A percentile compares a stretch with the other conserved stretches of the same genome.
Evolutionary conservation across 2,888 invertebrate genomes (phyloP).

Genomic region (Luperina testacea): DNA sequence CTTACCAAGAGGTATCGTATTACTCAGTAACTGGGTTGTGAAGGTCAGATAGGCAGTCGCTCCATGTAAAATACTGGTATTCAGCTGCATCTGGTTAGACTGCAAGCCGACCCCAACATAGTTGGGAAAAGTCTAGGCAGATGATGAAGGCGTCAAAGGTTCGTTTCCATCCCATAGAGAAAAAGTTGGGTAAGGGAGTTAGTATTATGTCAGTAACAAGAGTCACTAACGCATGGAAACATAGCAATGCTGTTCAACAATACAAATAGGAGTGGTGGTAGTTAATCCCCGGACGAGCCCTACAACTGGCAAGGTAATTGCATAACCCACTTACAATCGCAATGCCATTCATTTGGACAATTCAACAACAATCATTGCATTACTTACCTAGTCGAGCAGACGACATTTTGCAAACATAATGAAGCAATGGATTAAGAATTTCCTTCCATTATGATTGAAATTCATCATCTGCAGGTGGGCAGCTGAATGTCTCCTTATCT

Average conservation of each 20-base stretch:
- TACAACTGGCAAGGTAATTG: neutral
- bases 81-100: too few relatives aligned
- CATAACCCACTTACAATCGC: neutral
- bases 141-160: neutral
- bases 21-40: too few relatives aligned
- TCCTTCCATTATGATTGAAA: neutral
- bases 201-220: neutral
- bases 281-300: neutral
- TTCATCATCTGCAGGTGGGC: neutral
- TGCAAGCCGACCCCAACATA: too few relatives aligned
- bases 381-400: neutral
- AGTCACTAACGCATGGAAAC: neutral
- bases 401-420: neutral
- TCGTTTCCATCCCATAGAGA: neutral
- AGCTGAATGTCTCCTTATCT: too few relatives aligned
- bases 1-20: too few relatives aligned
- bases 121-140: too few relatives aligned
- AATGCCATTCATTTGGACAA: neutral
- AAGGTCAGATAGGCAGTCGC: too few relatives aligned
- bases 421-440: neutral
- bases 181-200: neutral
- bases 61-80: too few relatives aligned
- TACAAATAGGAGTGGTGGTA: neutral
- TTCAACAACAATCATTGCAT: neutral
- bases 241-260: neutral